Percentiles rank a stretch among this genome's conserved stretches.
These are phyloP conservation scores for Epinotia brunnichana DNA, from an alignment of 2,888 invertebrate species.

Conservation along the genomic window DNA sequence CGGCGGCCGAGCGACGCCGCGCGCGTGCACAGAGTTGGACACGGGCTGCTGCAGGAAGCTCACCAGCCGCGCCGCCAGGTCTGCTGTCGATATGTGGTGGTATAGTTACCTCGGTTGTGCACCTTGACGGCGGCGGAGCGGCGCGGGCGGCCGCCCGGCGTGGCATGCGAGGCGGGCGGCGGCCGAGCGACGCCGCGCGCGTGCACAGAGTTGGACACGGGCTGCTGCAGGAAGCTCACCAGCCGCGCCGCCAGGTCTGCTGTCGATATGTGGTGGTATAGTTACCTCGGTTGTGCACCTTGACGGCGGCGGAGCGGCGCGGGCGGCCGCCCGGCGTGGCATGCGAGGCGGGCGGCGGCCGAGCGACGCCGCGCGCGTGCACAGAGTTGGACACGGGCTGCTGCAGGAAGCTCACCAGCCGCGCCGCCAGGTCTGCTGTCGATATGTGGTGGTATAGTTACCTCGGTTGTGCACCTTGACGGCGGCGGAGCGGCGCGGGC, in stretches of 20 bases:
- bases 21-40: constrained; percentile 76
- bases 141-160: constrained; percentile 86
- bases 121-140: constrained; percentile 86
- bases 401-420: constrained; percentile 79
- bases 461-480: constrained; percentile 84
- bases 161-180: constrained; percentile 60
- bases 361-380: constrained; percentile 77
- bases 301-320: constrained; percentile 86
- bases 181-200: constrained; percentile 76
- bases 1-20: constrained; percentile 74
- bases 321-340: constrained; percentile 85
- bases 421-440: constrained; percentile 70
- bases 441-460: too few species aligned
- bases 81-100: too few species aligned
- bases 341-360: constrained; percentile 64
- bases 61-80: constrained; percentile 73
- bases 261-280: too few species aligned
- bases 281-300: constrained; percentile 81
- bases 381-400: constrained; percentile 76
- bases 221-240: constrained; percentile 80
- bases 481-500: constrained; percentile 87
- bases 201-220: constrained; percentile 75
- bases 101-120: constrained; percentile 80
- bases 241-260: constrained; percentile 72
- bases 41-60: constrained; percentile 79